Base-by-base conservation (phyloP, 2,113 vertebrate species). In the Ahaetulla prasina region DNA sequence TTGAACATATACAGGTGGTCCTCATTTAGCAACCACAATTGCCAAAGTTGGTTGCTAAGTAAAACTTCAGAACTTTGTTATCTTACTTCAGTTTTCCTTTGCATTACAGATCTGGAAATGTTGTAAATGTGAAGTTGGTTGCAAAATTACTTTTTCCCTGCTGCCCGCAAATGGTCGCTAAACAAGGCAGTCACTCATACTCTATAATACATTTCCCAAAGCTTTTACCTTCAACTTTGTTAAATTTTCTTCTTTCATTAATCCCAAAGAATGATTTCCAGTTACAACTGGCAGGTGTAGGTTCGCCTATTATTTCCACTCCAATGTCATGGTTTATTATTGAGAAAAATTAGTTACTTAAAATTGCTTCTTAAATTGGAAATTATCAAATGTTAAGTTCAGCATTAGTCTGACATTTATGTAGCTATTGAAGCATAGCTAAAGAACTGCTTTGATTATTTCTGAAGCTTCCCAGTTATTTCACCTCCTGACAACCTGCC, bases 361-460 rank as follows among this genome's bases (percentile, higher is more conserved):
- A 88, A 84, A 60, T 93, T 88, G 90, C 49, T 90, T 91, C 93
- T 94, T 93, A 86, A 74, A 57, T 0, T 80, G 94, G 87, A 92
- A 94, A 91, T n/a, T 47, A 93, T 91, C 7, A 2, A 60, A 49
- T 45, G 89, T 39, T 80, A 35, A 74, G 90, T 87, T 92, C 95
- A 52, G 93, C 97, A 95, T 95, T 86, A 95, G 4, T 53, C 88
- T 91, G 16, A 92, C 54, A 95, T 95, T 96, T 86, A 93, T 88
- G 87, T 35, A 84, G 85, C 87, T 63, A 85, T 23, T n/a, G 27
- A 93, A 93, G 89, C 57, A 80, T 4, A 93, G 27, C 54, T 95
- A 91, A 94, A 23, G 92, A 90, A 57, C 87, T 90, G 88, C 92
- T 94, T 92, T 94, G 89, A 87, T 96, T 93, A 25, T 92, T 94